Evolutionary conservation across 2,888 invertebrate species (phyloP), one percentile per base, ranked within the genome.

Genomic region (Nebria brevicollis): DNA sequence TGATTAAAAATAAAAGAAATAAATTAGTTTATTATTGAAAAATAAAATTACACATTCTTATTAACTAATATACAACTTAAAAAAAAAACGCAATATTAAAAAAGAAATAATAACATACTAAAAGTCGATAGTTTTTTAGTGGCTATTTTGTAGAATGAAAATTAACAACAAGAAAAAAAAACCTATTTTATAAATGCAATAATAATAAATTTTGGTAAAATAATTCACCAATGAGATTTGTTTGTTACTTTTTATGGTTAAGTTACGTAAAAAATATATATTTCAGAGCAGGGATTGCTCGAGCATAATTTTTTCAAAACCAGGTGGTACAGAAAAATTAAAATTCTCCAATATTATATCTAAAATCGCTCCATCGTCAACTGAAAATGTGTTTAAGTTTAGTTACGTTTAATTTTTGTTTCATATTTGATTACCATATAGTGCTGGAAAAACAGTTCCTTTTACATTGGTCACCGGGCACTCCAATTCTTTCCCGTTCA

Each of bases 301-400:
- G 83, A 98, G 92, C 95, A 99, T 96, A 84, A 99, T 98, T 89
- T 95, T 95, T 86, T 98, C 98, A 88, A 95, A 98, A 66, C 98
- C 98, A 76, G 93, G 91, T 0, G 96, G 96, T 65, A 96, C 95
- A 0, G 94, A 92, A 87, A 95, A 94, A 84, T 93, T 92, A 88
- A 98, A 98, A 87, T 95, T 95, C 85, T 96, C 96, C 88, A 99
- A 93, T 86, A 97, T 94, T 84, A 98, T 94, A 89, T 99, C 99
- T 90, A 99, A 89, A 85, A 99, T 98, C 42, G 99, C 98, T 84
- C 98, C 98, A 88, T 98, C 98, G 87, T 98, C 98, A 86, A 99
- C 98, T 97, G 91, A 82, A 93, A 54, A 8, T 11, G 13, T 54
- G 20, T 34, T 77, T 2, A 81, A 70, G 6, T 73, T 82, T 82